Base-by-base conservation (phyloP, 2,113 vertebrate genomes). In the Microtus pennsylvanicus region DNA sequence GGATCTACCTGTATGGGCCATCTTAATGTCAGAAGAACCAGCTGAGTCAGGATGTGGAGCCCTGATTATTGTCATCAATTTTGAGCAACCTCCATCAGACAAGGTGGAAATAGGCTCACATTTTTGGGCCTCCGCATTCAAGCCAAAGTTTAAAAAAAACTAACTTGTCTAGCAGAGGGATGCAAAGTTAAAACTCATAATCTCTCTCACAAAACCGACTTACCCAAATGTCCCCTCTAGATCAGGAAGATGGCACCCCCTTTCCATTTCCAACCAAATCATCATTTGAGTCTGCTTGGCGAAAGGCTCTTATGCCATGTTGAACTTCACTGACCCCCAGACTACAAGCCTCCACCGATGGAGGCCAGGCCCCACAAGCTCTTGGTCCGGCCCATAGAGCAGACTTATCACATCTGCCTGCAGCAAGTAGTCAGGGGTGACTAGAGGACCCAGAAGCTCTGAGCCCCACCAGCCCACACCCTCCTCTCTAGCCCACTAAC, bases 111-210 rank as follows among this genome's bases (percentile, higher is more conserved):
- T 0, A 7, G 58, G 58, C 58, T 58, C 58, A 58, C 58, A 58
- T 58, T 58, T 58, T 58, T 58, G 58, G 58, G 58, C 6, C 19
- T 58, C 58, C 6, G 6, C 58, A 76, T 87, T 77, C 91, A 75
- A 89, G 33, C 50, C 65, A 90, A 91, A 42, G 47, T 30, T 47
- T 75, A 58, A 75, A 91, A 35, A 38, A 58, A 24, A 63, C 90
- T 67, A 76, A 63, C 69, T 19, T 38, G 65, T 22, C 67, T 74
- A 78, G 74, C 35, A 94, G 88, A 96, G 69, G 8, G 4, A 38
- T 33, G n/a, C 76, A 85, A 63, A 83, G 94, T 67, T 92, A 72
- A 93, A 88, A 92, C 87, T 82, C 16, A 67, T 30, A 38, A 55
- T 65, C 47, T 90, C 75, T 92, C 28, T 47, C 78, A 69, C 42